These are phyloP conservation scores for Himalopsyche phryganea DNA, from an alignment of 1,140 invertebrate genomes.

Conservation along the genomic window DNA sequence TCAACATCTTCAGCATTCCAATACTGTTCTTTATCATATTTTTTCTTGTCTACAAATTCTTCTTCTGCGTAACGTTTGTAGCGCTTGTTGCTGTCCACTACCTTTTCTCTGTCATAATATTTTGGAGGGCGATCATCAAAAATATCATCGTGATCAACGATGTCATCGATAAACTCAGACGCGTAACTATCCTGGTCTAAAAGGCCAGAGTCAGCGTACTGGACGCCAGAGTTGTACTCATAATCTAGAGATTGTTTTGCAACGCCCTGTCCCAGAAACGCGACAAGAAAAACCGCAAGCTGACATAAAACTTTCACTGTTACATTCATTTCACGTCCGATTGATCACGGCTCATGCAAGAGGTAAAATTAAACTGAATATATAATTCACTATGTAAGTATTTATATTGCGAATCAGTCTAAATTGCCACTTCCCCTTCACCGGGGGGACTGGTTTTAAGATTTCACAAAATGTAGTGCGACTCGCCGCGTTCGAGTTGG, in stretches of 20 bases:
- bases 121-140: background rate
- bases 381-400: conserved; percentile 32
- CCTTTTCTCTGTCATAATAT: conserved; percentile 13
- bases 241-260: conserved; percentile 17
- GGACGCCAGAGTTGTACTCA: conserved; percentile 19
- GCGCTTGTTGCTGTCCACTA: background rate
- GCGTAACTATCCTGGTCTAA: conserved; percentile 5
- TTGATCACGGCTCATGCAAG: conserved; percentile 26
- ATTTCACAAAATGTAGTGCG: conserved; percentile 21
- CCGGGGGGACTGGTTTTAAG: conserved; percentile 10
- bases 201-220: conserved; percentile 1
- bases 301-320: conserved; percentile 33
- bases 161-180: conserved; percentile 25
- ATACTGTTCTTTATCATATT: conserved; percentile 45
- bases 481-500: conserved; percentile 1
- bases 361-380: conserved; percentile 31
- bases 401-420: conserved; percentile 28
- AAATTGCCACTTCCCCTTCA: conserved; percentile 28
- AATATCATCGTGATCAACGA: background rate
- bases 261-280: conserved; percentile 28
- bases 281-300: conserved; percentile 28
- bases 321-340: conserved; percentile 26
- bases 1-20: conserved; percentile 42
- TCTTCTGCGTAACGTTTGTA: conserved; percentile 29
- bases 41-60: conserved; percentile 39